Evolutionary conservation across 2,113 vertebrate species (phyloP).

Genomic region (Gopherus evgoodei): DNA sequence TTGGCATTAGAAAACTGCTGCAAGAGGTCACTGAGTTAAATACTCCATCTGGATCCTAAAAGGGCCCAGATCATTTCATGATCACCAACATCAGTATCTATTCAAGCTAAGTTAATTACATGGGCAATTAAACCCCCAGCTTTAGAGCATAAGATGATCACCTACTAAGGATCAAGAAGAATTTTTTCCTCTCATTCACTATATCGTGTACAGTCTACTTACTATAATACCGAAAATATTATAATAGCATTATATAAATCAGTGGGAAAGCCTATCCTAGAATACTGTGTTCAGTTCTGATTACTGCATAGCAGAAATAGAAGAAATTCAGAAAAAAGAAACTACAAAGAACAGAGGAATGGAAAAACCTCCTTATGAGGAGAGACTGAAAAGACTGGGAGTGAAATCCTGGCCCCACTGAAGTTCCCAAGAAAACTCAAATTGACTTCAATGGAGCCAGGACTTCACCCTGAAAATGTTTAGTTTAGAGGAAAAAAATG

Average conservation of each 20-base stretch:
- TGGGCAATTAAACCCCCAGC: neutral
- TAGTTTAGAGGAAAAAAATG: no score
- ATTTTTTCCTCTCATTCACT: no score
- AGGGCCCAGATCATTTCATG: neutral
- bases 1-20: neutral
- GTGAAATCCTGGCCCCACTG: neutral
- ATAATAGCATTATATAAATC: no score
- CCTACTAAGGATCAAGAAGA: neutral
- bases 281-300: no score
- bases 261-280: no score
- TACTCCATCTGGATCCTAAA: neutral
- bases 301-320: no score
- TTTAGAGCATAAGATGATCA: neutral
- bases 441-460: neutral
- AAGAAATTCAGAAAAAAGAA: no score
- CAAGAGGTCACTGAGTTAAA: neutral
- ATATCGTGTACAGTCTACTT: no score
- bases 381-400: neutral
- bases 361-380: neutral
- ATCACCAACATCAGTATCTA: neutral
- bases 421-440: neutral
- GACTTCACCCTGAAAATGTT: no score
- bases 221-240: no score
- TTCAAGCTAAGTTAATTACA: neutral
- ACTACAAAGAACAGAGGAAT: neutral